phyloP scores from a whole-genome alignment of 2,797 vertebrate genomes.

The Paramormyrops hopkinsi region DNA sequence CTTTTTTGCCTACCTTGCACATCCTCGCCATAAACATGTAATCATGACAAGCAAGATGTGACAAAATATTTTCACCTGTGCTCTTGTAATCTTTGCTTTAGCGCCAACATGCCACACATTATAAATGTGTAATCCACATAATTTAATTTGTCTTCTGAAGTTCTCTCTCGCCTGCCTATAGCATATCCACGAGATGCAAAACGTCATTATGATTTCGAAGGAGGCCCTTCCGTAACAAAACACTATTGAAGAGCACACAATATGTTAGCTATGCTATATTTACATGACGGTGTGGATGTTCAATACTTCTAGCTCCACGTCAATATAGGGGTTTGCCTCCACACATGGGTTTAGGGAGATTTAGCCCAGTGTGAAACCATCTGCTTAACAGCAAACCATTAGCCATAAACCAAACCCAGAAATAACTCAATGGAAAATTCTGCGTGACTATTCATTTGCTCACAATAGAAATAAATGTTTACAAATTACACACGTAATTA shows the following conservation, averaged over 20 bases:
- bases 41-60: background rate
- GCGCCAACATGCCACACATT: background rate
- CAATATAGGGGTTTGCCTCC: background rate
- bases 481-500: slow-evolving; percentile 3
- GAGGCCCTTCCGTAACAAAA: background rate
- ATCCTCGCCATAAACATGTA: background rate
- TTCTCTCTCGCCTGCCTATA: background rate
- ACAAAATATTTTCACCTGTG: background rate
- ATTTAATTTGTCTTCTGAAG: background rate
- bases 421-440: background rate
- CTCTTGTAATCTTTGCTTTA: background rate
- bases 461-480: background rate
- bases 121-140: background rate
- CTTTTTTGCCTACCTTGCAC: background rate
- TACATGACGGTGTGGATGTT: background rate
- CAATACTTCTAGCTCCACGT: background rate
- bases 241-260: background rate
- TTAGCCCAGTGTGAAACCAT: background rate
- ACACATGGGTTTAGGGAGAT: background rate
- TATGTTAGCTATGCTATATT: background rate
- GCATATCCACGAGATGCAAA: background rate
- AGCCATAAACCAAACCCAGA: background rate
- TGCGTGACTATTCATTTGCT: background rate
- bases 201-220: background rate
- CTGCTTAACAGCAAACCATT: background rate